These are phyloP conservation scores for Cataglyphis albicans DNA, from an alignment of 2,888 invertebrate species.

Conservation along the genomic window DNA sequence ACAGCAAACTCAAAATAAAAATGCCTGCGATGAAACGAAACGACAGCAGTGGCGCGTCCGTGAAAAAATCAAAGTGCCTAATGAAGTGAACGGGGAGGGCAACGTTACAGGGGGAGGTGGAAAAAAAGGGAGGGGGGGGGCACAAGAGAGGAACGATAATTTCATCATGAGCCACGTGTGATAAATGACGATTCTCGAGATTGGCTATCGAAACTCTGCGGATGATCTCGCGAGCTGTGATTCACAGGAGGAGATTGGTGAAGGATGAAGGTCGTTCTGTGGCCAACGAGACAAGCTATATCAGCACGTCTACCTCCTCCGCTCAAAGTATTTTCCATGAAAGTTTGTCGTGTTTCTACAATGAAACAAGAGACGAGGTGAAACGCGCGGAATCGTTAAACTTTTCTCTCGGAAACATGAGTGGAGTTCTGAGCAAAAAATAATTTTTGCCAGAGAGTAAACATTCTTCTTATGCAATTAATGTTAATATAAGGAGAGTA, in stretches of 20 bases:
- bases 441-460: background rate
- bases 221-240: constrained; percentile 40
- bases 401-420: constrained; percentile 16
- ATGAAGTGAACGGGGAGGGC: constrained; percentile 13
- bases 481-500: background rate
- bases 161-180: constrained; percentile 20
- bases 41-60: constrained; percentile 45
- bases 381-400: background rate
- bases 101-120: background rate
- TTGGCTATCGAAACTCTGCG: constrained; percentile 3
- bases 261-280: constrained; percentile 67
- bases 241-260: constrained; percentile 56
- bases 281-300: constrained; percentile 52
- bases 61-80: constrained; percentile 58
- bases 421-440: background rate
- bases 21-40: constrained; percentile 64
- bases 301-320: constrained; percentile 46
- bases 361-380: constrained; percentile 5
- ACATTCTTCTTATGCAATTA: background rate
- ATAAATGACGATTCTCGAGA: constrained; percentile 20
- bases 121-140: too few species aligned
- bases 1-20: constrained; percentile 83
- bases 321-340: constrained; percentile 46
- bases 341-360: constrained; percentile 50
- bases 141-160: background rate